Conservation (phyloP, 2,797 vertebrate genomes). For the Molossus alvarezi region DNA sequence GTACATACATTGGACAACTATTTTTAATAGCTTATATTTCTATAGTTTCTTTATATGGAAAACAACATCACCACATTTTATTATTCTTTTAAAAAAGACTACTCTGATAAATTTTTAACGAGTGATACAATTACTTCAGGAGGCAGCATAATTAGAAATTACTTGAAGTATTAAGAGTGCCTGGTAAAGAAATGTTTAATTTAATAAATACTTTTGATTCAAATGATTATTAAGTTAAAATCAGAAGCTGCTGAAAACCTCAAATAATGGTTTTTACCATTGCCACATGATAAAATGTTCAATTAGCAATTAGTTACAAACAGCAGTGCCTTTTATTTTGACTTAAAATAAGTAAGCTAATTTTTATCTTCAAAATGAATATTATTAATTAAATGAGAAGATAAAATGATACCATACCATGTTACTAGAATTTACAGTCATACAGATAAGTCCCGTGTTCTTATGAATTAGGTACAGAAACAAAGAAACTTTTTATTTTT, state of each 20-base stretch:
- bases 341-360: conserved; percentile 81
- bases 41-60: conserved; percentile 54
- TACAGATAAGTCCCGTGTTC: background rate
- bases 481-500: background rate
- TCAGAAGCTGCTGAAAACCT: conserved; percentile 81
- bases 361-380: conserved; percentile 76
- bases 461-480: conserved; percentile 49
- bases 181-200: conserved; percentile 85
- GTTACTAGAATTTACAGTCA: conserved; percentile 21
- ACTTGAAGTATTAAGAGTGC: conserved; percentile 80
- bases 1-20: background rate
- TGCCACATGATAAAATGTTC: conserved; percentile 79
- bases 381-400: conserved; percentile 77
- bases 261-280: conserved; percentile 77
- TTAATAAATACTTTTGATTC: conserved; percentile 85
- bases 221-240: conserved; percentile 85
- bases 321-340: conserved; percentile 83
- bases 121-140: conserved; percentile 86
- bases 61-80: conserved; percentile 52
- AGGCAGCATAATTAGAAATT: conserved; percentile 85
- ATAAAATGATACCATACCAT: conserved; percentile 24
- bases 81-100: conserved; percentile 71
- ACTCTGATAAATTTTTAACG: conserved; percentile 76
- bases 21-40: conserved; percentile 43
- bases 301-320: conserved; percentile 85